Conservation (phyloP, 2,888 invertebrate genomes). For the Epiblema foenella region DNA sequence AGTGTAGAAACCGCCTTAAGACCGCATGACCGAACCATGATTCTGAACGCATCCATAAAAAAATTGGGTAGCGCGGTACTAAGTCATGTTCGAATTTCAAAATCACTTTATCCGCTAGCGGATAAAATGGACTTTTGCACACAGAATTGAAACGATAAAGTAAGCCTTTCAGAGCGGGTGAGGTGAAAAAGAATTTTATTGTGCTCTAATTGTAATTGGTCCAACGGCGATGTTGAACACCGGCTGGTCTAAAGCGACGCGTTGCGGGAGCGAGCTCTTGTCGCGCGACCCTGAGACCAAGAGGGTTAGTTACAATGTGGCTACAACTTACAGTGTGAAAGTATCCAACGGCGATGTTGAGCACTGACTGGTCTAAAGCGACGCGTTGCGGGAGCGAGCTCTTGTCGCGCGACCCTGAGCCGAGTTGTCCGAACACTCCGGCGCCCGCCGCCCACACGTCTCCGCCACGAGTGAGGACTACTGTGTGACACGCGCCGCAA, state of each 20-base stretch:
- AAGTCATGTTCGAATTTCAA: no score
- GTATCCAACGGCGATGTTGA: slow-evolving; percentile 84
- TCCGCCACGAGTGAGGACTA: slow-evolving; percentile 88
- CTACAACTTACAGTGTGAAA: slow-evolving; percentile 89
- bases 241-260: slow-evolving; percentile 63
- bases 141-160: no score
- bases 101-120: no score
- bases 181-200: no score
- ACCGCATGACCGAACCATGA: no score
- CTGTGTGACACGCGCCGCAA: slow-evolving; percentile 90
- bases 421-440: slow-evolving; percentile 92
- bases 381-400: slow-evolving; percentile 86
- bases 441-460: slow-evolving; percentile 89
- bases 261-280: slow-evolving; percentile 87
- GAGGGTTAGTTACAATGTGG: slow-evolving; percentile 83
- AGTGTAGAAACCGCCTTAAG: no score
- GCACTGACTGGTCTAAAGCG: slow-evolving; percentile 53
- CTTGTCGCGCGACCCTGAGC: slow-evolving; percentile 84
- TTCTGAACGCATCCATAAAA: no score
- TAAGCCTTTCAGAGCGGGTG: no score
- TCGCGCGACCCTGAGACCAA: slow-evolving; percentile 73
- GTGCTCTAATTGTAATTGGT: no score
- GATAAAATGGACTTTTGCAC: no score
- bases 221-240: slow-evolving; percentile 80
- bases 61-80: no score